Percentiles rank a stretch among this genome's conserved stretches.
phyloP scores from a whole-genome alignment of 2,888 invertebrate genomes.

The Pantelozetes paolii region DNA sequence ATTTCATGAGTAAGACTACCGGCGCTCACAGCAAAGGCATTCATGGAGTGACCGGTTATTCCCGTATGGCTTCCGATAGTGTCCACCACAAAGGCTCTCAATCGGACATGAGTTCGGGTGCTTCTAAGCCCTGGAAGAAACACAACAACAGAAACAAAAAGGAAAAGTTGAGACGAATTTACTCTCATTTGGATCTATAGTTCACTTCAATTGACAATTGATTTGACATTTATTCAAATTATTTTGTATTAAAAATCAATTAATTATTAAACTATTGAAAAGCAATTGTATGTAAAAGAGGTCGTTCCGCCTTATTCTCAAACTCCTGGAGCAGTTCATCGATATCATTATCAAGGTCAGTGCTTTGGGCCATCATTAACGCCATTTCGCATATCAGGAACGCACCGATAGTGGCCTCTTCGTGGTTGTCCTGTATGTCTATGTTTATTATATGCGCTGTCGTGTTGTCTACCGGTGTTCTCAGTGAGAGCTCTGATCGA shows the following conservation, averaged over 20 bases:
- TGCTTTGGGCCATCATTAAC: conserved; percentile 77
- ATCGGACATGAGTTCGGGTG: conserved; percentile 66
- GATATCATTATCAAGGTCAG: conserved; percentile 94
- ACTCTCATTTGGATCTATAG: conserved; percentile 40
- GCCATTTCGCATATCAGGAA: conserved; percentile 96
- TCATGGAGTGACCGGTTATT: conserved; percentile 16
- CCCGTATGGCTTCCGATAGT: conserved; percentile 26
- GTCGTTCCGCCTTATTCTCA: conserved; percentile 72
- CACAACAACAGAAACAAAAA: conserved; percentile 76
- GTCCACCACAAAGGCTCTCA: conserved; percentile 36
- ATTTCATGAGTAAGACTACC: conserved; percentile 55
- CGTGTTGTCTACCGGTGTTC: conserved; percentile 72
- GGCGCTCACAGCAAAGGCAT: conserved; percentile 55
- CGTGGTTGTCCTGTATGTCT: conserved; percentile 98
- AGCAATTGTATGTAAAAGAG: conserved; percentile 85
- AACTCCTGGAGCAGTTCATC: conserved; percentile 92
- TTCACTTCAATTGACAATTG: conserved; percentile 9
- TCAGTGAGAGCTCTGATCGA: conserved; percentile 62
- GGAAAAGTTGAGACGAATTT: conserved; percentile 82
- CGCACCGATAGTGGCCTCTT: conserved; percentile 97
- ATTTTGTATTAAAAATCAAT: neutral
- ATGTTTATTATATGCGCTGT: conserved; percentile 96
- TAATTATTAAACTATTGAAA: conserved; percentile 67
- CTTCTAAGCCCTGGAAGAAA: conserved; percentile 59
- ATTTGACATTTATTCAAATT: neutral